These are phyloP conservation scores for Myotis findleyi DNA, from an alignment of 2,797 vertebrate genomes.

Conservation along the genomic window DNA sequence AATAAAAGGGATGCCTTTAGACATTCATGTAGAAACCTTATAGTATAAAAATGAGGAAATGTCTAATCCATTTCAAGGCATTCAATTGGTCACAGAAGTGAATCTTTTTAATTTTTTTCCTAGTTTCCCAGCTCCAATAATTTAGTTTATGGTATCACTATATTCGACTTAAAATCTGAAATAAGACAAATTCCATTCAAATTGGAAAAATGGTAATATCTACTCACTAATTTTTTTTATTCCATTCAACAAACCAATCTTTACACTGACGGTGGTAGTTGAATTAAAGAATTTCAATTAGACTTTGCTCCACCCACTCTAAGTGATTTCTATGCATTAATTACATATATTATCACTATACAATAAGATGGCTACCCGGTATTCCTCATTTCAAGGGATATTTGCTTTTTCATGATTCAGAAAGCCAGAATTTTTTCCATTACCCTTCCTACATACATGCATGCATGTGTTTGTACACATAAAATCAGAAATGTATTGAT, in stretches of 20 bases:
- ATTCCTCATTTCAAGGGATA: not conserved
- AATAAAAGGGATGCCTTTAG: not conserved
- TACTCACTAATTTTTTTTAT: conserved; percentile 8
- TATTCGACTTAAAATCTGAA: not conserved
- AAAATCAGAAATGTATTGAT: not conserved
- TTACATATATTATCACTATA: not conserved
- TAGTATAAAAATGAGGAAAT: not conserved
- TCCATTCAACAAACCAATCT: not conserved
- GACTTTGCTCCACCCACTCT: not conserved
- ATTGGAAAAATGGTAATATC: not conserved
- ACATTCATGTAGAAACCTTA: not conserved
- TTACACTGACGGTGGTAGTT: not conserved
- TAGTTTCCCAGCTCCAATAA: not conserved
- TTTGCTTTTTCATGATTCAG: not conserved
- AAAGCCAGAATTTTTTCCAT: not conserved
- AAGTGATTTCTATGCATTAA: conserved; percentile 32
- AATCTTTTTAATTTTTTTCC: not conserved
- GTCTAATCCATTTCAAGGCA: not conserved
- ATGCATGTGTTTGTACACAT: not conserved
- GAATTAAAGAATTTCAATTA: not conserved
- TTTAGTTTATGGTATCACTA: not conserved
- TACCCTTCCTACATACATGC: not conserved
- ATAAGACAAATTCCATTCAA: conserved; percentile 26
- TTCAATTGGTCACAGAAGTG: not conserved
- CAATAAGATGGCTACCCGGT: not conserved